Evolutionary conservation across 2,113 vertebrate genomes (phyloP), one percentile per base, ranked within the genome.

Genomic region (Corvus cornix): DNA sequence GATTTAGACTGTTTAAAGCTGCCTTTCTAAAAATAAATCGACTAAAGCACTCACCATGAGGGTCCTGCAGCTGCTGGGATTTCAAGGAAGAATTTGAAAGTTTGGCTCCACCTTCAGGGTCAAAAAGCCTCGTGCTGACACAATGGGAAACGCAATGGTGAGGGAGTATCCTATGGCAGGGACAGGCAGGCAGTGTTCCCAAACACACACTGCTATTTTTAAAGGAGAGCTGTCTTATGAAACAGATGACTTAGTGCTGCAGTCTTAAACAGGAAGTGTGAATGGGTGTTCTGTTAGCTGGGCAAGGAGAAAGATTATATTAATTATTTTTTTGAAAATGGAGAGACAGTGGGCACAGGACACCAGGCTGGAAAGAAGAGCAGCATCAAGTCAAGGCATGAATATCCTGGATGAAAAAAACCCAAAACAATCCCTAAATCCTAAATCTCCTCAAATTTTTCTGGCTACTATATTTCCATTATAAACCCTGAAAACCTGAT

Each of bases 1-100:
- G 17, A 67, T 68, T 93, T 43, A 72, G 60, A 48, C 19, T 5
- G 11, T 78, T 81, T 37, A 70, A 75, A 89, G 48, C 52, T 64
- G 24, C 49, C 69, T 63, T 59, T 84, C 93, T 52, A 87, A 96
- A 96, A 95, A 87, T 87, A 94, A 95, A 55, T 24, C 0, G 0
- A 43, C 80, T 51, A 26, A 77, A 94, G 64, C n/a, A 37, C 43
- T 91, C 51, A 14, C 51, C 68, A 43, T 27, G 82, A 95, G 84
- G 46, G 87, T 93, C 69, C 12, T 87, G 93, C 92, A 89, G 82
- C 95, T 94, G 90, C 87, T 83, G 84, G 60, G 95, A 82, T 79
- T 68, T 95, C 90, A 87, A 78, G 64, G 82, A 93, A 75, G 87
- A 79, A 87, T 95, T 83, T 87, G 48, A 49, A 83, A 79, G 84